Evolutionary conservation across 2,797 vertebrate species (phyloP).

Genomic region (Mionectes olivaceus): DNA sequence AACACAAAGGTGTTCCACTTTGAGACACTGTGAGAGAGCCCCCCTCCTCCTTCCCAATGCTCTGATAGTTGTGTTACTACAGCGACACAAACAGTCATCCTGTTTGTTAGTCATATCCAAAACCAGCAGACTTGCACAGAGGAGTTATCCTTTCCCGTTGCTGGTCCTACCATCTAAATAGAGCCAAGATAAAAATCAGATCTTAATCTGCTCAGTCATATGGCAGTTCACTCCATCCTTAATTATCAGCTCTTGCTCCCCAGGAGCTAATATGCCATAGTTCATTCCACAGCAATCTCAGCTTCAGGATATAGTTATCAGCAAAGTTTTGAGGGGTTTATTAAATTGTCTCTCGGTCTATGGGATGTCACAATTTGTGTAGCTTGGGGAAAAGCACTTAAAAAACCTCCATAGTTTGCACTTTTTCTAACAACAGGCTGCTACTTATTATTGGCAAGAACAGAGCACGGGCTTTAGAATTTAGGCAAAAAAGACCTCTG

Average conservation of each 20-base stretch:
- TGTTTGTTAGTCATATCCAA: constrained; percentile 17
- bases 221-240: neutral
- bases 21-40: neutral
- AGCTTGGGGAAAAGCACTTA: constrained; percentile 35
- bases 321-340: constrained; percentile 31
- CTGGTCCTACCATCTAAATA: neutral
- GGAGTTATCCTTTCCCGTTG: constrained; percentile 9
- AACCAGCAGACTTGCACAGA: neutral
- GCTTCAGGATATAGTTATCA: constrained; percentile 65
- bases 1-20: constrained; percentile 1
- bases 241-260: neutral
- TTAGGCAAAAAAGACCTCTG: constrained; percentile 71
- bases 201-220: constrained; percentile 3
- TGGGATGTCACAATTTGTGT: constrained; percentile 26
- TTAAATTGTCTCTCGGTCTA: constrained; percentile 28
- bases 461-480: constrained; percentile 72
- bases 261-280: neutral
- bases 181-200: constrained; percentile 22
- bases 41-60: neutral
- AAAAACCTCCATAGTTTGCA: constrained; percentile 46
- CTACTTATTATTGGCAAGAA: constrained; percentile 76
- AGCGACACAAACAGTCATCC: neutral
- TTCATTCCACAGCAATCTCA: constrained; percentile 1
- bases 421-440: constrained; percentile 66
- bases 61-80: constrained; percentile 9